A percentile compares a stretch with the other conserved stretches of the same genome.
Evolutionary conservation across 2,113 vertebrate genomes (phyloP).

Genomic region (Chascanopsetta lugubris): DNA sequence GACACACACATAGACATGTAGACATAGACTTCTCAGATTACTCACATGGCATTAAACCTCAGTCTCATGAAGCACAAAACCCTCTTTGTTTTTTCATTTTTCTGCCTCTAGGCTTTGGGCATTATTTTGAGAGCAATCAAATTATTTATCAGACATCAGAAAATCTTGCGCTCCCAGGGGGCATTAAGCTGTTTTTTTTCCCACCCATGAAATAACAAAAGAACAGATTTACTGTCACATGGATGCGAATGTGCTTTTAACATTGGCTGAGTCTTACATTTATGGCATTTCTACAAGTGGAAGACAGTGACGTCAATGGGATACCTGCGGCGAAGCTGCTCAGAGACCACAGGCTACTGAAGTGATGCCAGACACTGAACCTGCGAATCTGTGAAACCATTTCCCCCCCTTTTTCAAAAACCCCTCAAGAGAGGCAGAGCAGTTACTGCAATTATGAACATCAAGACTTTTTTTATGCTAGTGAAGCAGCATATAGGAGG

Average conservation of each 20-base stretch:
- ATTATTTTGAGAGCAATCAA: conserved; percentile 27
- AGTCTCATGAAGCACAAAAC: too few species aligned
- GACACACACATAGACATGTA: conserved; percentile 9
- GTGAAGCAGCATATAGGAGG: neutral
- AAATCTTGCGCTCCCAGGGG: conserved; percentile 24
- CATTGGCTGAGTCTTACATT: conserved; percentile 35
- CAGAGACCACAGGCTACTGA: conserved; percentile 34
- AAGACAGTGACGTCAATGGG: conserved; percentile 55
- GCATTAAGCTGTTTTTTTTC: conserved; percentile 18
- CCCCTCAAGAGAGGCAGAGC: neutral
- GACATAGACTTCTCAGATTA: neutral
- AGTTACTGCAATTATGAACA: conserved; percentile 10
- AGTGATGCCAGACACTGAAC: conserved; percentile 37
- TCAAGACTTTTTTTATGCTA: neutral
- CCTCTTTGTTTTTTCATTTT: conserved; percentile 38
- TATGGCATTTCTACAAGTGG: conserved; percentile 54
- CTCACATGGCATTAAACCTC: too few species aligned
- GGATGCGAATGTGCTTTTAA: conserved; percentile 17
- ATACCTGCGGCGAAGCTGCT: conserved; percentile 53
- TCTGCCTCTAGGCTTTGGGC: conserved; percentile 16
- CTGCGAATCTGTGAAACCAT: conserved; percentile 17
- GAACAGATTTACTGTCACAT: conserved; percentile 21
- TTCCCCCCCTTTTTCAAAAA: conserved; percentile 1
- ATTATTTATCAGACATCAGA: conserved; percentile 50
- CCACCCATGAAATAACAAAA: neutral